Evolutionary conservation across 2,888 invertebrate genomes (phyloP), one percentile per base, ranked within the genome.

Genomic region (Campoplex capitator): DNA sequence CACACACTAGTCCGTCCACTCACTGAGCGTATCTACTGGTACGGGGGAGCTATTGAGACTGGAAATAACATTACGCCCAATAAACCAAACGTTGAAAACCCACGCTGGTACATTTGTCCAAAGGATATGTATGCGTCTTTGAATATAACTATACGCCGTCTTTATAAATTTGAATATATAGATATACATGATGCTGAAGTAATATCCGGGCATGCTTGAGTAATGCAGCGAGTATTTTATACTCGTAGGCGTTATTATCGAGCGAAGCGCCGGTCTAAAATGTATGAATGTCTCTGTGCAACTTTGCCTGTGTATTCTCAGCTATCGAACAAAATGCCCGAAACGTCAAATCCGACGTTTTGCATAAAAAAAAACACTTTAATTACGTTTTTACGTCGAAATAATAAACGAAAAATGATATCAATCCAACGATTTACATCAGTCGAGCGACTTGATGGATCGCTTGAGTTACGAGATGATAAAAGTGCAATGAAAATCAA

Each of bases 171-270:
- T 11, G 45, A 11, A 67, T 28, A 45, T 81, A 74, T 42, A 13
- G 54, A 8, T 45, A 16, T 48, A 71, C 51, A 42, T n/a, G 28
- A n/a, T 51, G 32, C 56, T 54, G 65, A 48, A 42, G 51, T 51
- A 56, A 18, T 58, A 83, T 75, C 74, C 74, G 62, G 70, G 62
- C 75, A 48, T 79, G 78, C 28, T 70, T 86, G 82, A 83, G 68
- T 85, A 83, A 85, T 83, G 75, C 83, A 54, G 35, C 79, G 79
- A 86, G 79, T 83, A 83, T 83, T 86, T 76, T 67, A 71, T 56
- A 76, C 76, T 79, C 76, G 86, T 86, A 80, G 86, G 86, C 86
- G 86, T 82, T 83, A 79, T 83, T 75, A 86, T 86, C 83, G 76
- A 83, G 67, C 83, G 83, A 86, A 73, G 86, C 86, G 83, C 83